phyloP scores from a whole-genome alignment of 2,888 invertebrate species.

The Horisme vitalbata region DNA sequence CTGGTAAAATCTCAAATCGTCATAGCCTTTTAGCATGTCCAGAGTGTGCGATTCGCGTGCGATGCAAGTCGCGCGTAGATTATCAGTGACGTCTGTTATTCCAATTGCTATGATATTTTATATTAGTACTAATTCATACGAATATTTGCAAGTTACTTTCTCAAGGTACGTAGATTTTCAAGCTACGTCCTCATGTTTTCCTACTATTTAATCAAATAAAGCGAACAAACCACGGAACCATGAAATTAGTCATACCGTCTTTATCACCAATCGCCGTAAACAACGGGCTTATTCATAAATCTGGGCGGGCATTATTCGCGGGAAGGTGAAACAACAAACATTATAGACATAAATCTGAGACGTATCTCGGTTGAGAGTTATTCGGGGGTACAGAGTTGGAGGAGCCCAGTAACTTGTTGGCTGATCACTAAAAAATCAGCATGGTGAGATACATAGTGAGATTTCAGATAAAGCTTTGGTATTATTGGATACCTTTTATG shows the following conservation, averaged over 20 bases:
- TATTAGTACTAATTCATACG: no score
- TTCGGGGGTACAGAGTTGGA: conserved; percentile 43
- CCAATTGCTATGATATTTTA: no score
- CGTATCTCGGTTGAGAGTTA: conserved; percentile 74
- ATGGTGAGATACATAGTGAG: no score
- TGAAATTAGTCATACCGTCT: conserved; percentile 53
- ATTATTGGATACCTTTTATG: no score
- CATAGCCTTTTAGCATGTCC: no score
- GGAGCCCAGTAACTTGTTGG: conserved; percentile 21
- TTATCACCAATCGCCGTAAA: conserved; percentile 70
- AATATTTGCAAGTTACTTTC: no score
- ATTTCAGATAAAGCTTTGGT: no score
- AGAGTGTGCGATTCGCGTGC: no score
- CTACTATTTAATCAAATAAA: conserved; percentile 21
- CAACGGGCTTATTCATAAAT: conserved; percentile 78
- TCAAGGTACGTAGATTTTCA: neutral
- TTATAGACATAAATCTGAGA: conserved; percentile 81
- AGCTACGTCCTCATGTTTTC: conserved; percentile 7
- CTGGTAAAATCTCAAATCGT: no score
- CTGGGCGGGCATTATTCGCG: conserved; percentile 73
- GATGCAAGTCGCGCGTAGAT: no score
- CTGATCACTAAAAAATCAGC: no score
- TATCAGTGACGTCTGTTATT: no score
- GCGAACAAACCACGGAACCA: conserved; percentile 30
- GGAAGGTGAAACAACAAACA: conserved; percentile 81